phyloP scores from a whole-genome alignment of 2,113 vertebrate genomes.

The Pachyramphus minor region DNA sequence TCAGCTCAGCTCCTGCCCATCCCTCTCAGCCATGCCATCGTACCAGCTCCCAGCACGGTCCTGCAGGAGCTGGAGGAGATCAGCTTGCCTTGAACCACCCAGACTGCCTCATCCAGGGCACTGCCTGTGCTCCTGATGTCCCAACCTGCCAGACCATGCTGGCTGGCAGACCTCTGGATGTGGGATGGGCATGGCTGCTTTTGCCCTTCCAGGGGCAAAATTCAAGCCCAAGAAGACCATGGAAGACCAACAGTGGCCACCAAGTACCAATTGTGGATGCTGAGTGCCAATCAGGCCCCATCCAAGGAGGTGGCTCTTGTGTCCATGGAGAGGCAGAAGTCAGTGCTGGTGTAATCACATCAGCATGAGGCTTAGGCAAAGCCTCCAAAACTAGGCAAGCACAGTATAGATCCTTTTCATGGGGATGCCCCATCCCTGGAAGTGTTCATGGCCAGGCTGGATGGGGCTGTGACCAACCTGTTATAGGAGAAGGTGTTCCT shows the following conservation, averaged over 20 bases:
- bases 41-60: background rate
- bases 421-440: background rate
- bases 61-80: background rate
- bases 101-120: background rate
- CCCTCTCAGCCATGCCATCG: background rate
- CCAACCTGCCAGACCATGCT: background rate
- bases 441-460: background rate
- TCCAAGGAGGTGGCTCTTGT: background rate
- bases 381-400: background rate
- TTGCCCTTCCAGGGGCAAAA: background rate
- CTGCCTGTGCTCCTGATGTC: background rate
- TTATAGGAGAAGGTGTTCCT: background rate
- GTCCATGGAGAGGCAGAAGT: background rate
- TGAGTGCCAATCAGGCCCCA: background rate
- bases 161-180: background rate
- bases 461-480: background rate
- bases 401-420: background rate
- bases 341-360: background rate
- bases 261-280: background rate
- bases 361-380: background rate
- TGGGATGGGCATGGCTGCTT: background rate
- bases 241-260: background rate
- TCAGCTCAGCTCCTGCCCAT: background rate
- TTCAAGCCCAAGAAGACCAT: background rate
- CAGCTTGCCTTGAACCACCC: background rate